Evolutionary conservation across 2,888 invertebrate species (phyloP), one percentile per base, ranked within the genome.

Genomic region (Pollenia labialis): DNA sequence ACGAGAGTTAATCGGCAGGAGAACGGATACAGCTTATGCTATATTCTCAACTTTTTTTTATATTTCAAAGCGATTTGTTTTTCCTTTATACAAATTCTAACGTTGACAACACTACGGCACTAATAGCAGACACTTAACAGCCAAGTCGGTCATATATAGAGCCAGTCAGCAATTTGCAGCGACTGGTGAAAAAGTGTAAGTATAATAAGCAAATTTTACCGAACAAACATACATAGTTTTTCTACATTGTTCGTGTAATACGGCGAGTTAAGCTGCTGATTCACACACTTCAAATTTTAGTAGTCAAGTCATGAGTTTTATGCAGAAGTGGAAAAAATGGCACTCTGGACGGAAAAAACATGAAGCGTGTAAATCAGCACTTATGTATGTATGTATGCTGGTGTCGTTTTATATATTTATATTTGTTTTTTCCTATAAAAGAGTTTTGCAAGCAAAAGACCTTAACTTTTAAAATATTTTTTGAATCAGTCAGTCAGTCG

Each of bases 381-480:
- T 79, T 60, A 40, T 72, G 12, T 62, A n/a, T n/a, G n/a, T n/a
- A n/a, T n/a, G n/a, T n/a, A n/a, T n/a, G n/a, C n/a, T 71, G 48
- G 23, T 62, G 11, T 64, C 7, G 44, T 23, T 52, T 16, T 54
- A 50, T 23, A 46, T n/a, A 11, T 11, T 58, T 58, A 14, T 58
- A 14, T 62, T 44, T 60, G 14, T 62, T 40, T 58, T 69, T 16
- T 42, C 23, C 7, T 16, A 42, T 42, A 62, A 12, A 62, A 79
- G 71, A 69, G 79, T 62, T 68, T 85, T 80, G 68, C 74, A 52
- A 84, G 66, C 64, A 76, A 84, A 87, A 84, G 87, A 87, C 84
- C 87, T 84, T 84, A 87, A 87, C 87, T 87, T 84, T 84, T 84
- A 81, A 87, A 87, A 87, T 81, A 87, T 84, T 81, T 87, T 87